A percentile compares a stretch with the other conserved stretches of the same genome.
phyloP scores from a whole-genome alignment of 2,113 vertebrate genomes.

The Scomber scombrus region DNA sequence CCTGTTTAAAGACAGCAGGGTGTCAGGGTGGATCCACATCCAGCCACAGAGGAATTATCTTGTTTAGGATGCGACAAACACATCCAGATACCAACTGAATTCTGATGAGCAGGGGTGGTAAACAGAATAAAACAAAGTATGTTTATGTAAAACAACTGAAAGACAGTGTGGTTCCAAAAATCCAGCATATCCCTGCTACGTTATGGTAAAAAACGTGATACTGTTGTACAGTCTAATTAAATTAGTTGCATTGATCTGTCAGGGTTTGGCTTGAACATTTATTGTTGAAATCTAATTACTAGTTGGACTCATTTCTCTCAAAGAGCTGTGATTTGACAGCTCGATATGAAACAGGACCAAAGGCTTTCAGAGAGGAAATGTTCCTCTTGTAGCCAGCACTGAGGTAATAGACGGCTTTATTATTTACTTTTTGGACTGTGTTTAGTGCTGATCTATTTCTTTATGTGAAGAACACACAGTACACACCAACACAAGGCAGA shows the following conservation, averaged over 20 bases:
- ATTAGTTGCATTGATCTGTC: not conserved
- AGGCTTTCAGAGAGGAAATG: conserved; percentile 14
- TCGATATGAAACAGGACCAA: conserved; percentile 5
- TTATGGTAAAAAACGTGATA: not conserved
- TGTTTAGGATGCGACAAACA: conserved; percentile 29
- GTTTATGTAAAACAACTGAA: conserved; percentile 7
- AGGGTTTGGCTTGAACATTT: not conserved
- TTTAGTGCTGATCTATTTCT: not conserved
- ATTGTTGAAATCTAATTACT: conserved; percentile 21
- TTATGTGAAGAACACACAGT: not conserved
- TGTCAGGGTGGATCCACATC: conserved; percentile 7
- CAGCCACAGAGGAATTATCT: conserved; percentile 12
- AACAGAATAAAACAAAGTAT: too few relatives aligned
- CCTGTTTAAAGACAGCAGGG: conserved; percentile 45
- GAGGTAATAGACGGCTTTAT: conserved; percentile 13
- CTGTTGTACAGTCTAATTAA: conserved; percentile 4
- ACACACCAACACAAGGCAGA: not conserved
- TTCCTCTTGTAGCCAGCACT: not conserved
- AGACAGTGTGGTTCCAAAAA: not conserved
- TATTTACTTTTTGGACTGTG: too few relatives aligned
- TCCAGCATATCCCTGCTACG: conserved; percentile 11
- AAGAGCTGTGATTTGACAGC: not conserved
- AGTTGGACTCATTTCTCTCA: conserved; percentile 7
- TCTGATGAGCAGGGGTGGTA: not conserved
- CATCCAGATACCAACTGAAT: not conserved